Conservation (phyloP, 2,113 vertebrate species). For the Lepisosteus osseus region DNA sequence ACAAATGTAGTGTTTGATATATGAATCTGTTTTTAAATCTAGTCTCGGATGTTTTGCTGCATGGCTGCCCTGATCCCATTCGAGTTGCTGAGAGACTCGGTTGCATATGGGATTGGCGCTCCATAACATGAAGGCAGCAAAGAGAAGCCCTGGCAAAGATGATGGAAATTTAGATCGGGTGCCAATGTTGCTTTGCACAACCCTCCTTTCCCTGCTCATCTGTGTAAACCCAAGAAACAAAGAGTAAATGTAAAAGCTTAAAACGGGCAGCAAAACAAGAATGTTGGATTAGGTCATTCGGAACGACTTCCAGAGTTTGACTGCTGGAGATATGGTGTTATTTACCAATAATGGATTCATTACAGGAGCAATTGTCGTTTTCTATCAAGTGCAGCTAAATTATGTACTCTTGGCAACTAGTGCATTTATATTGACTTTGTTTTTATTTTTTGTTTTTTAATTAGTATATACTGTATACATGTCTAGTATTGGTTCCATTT, state of each 20-base stretch:
- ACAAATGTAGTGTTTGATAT: not conserved
- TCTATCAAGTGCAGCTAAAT: too few relatives aligned
- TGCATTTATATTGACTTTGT: too few relatives aligned
- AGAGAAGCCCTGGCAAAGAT: not conserved
- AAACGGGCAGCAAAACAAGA: not conserved
- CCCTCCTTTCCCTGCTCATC: not conserved
- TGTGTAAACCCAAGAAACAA: not conserved
- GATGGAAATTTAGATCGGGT: not conserved
- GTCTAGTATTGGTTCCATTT: too few relatives aligned
- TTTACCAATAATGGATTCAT: not conserved
- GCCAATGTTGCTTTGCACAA: not conserved
- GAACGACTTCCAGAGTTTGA: not conserved
- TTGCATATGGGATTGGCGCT: not conserved
- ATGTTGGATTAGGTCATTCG: slow-evolving; percentile 2
- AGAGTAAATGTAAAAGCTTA: not conserved
- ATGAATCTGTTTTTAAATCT: slow-evolving; percentile 3
- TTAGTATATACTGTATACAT: too few relatives aligned
- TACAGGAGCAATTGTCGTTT: not conserved
- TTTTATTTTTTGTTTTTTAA: too few relatives aligned
- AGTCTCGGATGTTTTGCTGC: not conserved
- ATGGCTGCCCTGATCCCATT: slow-evolving; percentile 1
- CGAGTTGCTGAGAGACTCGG: not conserved
- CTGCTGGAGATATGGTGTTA: not conserved
- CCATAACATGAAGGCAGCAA: slow-evolving; percentile 8
- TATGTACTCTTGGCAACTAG: too few relatives aligned